A percentile compares a stretch with the other conserved stretches of the same genome.
Evolutionary conservation across 2,888 invertebrate genomes (phyloP).

Genomic region (Deladenus siricidicola): DNA sequence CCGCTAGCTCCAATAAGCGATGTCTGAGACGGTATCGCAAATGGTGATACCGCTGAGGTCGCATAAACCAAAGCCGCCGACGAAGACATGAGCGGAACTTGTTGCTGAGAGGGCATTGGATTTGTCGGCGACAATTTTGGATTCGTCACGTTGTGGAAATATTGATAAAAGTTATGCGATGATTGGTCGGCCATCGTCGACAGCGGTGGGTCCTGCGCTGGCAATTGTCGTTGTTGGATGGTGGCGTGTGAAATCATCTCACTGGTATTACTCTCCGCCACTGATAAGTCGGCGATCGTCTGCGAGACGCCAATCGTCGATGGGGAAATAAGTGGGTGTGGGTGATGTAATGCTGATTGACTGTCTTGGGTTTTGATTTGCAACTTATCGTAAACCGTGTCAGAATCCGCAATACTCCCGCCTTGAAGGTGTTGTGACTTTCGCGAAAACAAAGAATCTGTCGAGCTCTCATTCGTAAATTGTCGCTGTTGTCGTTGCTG

Average conservation of each 20-base stretch:
- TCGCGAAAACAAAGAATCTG: too few relatives aligned
- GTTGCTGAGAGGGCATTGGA: too few relatives aligned
- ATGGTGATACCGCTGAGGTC: not conserved
- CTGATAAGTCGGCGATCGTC: not conserved
- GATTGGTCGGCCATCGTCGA: not conserved
- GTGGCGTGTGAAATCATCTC: too few relatives aligned
- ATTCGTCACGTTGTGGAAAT: not conserved
- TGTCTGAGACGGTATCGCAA: not conserved
- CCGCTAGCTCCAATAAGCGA: not conserved
- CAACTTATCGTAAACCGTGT: not conserved
- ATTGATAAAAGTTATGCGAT: not conserved
- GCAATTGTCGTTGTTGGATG: not conserved
- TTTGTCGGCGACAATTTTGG: too few relatives aligned
- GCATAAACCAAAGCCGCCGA: not conserved
- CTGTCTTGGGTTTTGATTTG: not conserved
- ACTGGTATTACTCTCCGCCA: too few relatives aligned
- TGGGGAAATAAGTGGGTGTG: not conserved
- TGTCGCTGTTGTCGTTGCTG: too few relatives aligned
- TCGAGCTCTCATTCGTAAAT: too few relatives aligned
- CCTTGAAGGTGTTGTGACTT: not conserved
- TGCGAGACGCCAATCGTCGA: not conserved
- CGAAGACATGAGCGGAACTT: too few relatives aligned
- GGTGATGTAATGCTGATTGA: not conserved
- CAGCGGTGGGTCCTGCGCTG: not conserved
- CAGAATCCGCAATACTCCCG: not conserved